Conservation (phyloP, 30 jellyfish, hydroid and myxozoan species). For the Rhopilema esculentum region DNA sequence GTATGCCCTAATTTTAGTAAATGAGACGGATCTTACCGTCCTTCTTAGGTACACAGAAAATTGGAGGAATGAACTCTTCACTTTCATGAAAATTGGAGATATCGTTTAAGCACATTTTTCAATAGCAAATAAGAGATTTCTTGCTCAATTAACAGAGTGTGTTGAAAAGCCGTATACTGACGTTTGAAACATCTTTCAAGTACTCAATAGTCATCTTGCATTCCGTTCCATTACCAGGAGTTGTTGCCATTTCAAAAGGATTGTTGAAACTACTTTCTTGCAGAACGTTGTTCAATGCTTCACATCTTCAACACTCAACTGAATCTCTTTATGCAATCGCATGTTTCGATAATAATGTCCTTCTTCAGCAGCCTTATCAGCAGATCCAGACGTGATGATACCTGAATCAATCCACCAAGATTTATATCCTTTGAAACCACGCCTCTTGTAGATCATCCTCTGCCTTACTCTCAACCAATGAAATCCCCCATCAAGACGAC, state of each 20-base stretch:
- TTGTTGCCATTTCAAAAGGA: neutral
- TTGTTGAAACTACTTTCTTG: neutral
- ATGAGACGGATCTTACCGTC: slow-evolving; percentile 41
- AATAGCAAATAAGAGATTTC: slow-evolving; percentile 4
- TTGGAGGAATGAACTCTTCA: slow-evolving; percentile 36
- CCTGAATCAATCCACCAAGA: slow-evolving; percentile 68
- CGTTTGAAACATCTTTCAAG: slow-evolving; percentile 45
- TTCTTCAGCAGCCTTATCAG: slow-evolving; percentile 51
- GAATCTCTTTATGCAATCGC: slow-evolving; percentile 69
- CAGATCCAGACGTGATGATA: slow-evolving; percentile 50
- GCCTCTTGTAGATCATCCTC: slow-evolving; percentile 22
- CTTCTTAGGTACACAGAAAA: slow-evolving; percentile 28
- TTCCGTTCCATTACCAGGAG: slow-evolving; percentile 27
- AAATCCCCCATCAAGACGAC: slow-evolving; percentile 53
- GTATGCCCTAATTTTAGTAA: too few relatives aligned
- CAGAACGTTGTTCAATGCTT: neutral
- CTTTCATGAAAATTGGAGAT: neutral
- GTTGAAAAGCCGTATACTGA: too few relatives aligned
- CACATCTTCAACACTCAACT: slow-evolving; percentile 12
- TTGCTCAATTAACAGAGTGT: neutral
- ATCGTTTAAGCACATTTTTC: neutral
- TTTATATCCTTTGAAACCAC: slow-evolving; percentile 44
- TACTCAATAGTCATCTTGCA: slow-evolving; percentile 34
- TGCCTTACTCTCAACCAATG: slow-evolving; percentile 34
- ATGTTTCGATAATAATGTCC: slow-evolving; percentile 45